phyloP scores from a whole-genome alignment of 2,797 vertebrate species.

The Acanthurus leucopareius region DNA sequence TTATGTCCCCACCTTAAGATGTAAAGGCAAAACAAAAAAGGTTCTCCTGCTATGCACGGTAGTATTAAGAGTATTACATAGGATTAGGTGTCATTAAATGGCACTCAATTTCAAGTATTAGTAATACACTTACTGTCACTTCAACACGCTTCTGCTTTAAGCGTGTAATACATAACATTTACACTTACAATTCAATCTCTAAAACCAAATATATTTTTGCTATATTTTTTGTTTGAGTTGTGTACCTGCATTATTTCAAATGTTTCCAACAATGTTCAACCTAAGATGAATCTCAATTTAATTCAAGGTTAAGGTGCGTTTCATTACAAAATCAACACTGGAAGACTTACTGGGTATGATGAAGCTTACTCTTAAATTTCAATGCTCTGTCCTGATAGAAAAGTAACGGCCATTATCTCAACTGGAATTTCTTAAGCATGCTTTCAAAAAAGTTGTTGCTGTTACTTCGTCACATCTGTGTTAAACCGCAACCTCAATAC shows the following conservation, averaged over 20 bases:
- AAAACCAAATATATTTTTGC: too few species aligned
- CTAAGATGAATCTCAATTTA: too few species aligned
- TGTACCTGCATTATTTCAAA: too few species aligned
- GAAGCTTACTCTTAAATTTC: background rate
- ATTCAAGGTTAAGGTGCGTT: too few species aligned
- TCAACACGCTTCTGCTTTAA: too few species aligned
- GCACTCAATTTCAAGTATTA: background rate
- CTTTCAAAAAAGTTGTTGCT: background rate
- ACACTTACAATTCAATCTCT: too few species aligned
- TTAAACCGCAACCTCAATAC: background rate
- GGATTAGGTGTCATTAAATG: background rate
- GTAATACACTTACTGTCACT: background rate
- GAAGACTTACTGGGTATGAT: background rate
- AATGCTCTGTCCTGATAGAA: background rate
- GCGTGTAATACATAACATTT: too few species aligned
- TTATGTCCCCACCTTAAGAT: background rate
- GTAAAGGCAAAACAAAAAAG: background rate
- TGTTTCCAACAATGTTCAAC: too few species aligned
- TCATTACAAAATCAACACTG: background rate
- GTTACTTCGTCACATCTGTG: too few species aligned
- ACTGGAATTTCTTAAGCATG: background rate
- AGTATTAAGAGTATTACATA: background rate
- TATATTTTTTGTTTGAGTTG: too few species aligned
- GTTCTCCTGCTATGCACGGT: background rate
- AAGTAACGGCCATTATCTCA: background rate